These are phyloP conservation scores for Itoplectis maculator DNA, from an alignment of 2,888 invertebrate species.

Conservation along the genomic window DNA sequence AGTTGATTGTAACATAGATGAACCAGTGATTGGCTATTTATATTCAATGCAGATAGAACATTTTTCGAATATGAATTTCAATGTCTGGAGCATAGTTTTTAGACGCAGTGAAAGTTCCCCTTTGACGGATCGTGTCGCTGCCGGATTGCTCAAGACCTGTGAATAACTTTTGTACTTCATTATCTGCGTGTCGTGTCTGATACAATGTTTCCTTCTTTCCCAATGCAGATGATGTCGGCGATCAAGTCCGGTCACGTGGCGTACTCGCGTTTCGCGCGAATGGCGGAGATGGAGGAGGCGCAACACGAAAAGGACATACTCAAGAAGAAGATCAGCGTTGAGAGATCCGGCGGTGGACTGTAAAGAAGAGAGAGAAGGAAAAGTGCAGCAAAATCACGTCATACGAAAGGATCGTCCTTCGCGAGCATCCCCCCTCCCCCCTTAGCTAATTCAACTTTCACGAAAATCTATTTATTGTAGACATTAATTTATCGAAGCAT, in stretches of 20 bases:
- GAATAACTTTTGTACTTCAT: not conserved
- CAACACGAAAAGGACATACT: constrained; percentile 91
- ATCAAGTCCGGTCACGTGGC: constrained; percentile 98
- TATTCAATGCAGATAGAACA: not conserved
- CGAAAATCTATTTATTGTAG: constrained; percentile 65
- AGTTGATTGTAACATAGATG: constrained; percentile 12
- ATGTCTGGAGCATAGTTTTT: constrained; percentile 16
- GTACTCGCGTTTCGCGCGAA: constrained; percentile 97
- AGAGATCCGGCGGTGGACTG: constrained; percentile 97
- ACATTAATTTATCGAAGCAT: constrained; percentile 46
- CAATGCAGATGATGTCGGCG: constrained; percentile 97
- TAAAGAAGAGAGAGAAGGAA: constrained; percentile 84
- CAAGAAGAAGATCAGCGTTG: constrained; percentile 93
- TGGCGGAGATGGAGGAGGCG: constrained; percentile 96
- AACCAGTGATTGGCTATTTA: constrained; percentile 11
- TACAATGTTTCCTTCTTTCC: constrained; percentile 28
- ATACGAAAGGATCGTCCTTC: constrained; percentile 43
- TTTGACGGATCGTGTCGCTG: constrained; percentile 39
- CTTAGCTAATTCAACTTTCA: constrained; percentile 60
- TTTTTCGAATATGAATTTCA: not conserved
- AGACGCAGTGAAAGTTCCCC: constrained; percentile 37
- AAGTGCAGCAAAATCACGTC: constrained; percentile 10
- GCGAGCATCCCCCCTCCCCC: constrained; percentile 25
- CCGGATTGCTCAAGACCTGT: constrained; percentile 18
- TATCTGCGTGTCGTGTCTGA: not conserved